phyloP scores from a whole-genome alignment of 2,888 invertebrate genomes.

The Octodonta nipae region DNA sequence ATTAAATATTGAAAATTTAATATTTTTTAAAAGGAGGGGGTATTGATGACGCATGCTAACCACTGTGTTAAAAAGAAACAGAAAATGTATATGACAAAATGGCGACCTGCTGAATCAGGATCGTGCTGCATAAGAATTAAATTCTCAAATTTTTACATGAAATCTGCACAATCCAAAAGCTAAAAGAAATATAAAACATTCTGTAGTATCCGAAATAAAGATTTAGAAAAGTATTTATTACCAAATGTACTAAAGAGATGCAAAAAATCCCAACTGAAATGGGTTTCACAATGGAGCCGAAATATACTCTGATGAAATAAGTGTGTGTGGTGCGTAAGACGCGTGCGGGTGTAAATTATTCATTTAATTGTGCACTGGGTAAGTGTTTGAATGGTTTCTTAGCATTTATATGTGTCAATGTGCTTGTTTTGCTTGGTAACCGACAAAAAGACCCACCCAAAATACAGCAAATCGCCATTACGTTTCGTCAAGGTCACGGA shows the following conservation, averaged over 20 bases:
- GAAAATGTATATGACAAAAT: constrained; percentile 24
- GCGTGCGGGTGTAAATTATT: constrained; percentile 14
- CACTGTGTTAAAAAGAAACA: too few species aligned
- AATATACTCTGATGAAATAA: constrained; percentile 12
- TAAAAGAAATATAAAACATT: constrained; percentile 22
- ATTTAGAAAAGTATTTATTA: constrained; percentile 15
- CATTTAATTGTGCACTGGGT: constrained; percentile 22
- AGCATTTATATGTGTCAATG: constrained; percentile 9
- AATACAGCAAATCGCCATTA: constrained; percentile 21
- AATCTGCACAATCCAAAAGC: constrained; percentile 31
- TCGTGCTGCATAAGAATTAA: constrained; percentile 25
- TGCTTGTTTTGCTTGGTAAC: constrained; percentile 15
- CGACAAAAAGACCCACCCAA: constrained; percentile 27
- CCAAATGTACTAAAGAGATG: constrained; percentile 14
- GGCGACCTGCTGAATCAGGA: constrained; percentile 34
- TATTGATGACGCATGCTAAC: too few species aligned
- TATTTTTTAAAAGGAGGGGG: too few species aligned
- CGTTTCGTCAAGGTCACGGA: constrained; percentile 30
- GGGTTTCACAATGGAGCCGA: constrained; percentile 16
- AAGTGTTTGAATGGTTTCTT: constrained; percentile 19
- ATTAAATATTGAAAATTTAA: too few species aligned
- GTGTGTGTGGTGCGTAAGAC: constrained; percentile 16
- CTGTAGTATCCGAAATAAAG: constrained; percentile 9
- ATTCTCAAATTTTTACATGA: constrained; percentile 31
- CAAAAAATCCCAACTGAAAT: constrained; percentile 13